phyloP scores from a whole-genome alignment of 2,113 vertebrate species.

The Silurus meridionalis region DNA sequence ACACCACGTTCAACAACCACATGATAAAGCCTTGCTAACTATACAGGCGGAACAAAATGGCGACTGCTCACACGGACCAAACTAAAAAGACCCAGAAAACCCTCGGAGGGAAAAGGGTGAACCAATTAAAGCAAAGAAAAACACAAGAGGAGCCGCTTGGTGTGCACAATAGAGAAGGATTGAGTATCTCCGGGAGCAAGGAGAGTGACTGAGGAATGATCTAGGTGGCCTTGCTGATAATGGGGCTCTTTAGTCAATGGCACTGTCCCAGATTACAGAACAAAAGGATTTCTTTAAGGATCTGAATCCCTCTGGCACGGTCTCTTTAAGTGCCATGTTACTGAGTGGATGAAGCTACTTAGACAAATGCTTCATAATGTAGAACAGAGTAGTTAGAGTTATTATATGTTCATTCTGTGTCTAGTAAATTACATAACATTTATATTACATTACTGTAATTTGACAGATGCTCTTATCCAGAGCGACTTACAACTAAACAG shows the following conservation, averaged over 20 bases:
- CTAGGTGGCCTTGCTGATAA: constrained; percentile 42
- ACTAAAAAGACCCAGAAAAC: constrained; percentile 36
- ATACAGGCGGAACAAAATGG: constrained; percentile 26
- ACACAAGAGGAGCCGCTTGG: constrained; percentile 37
- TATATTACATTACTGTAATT: too few relatives aligned
- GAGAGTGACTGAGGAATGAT: constrained; percentile 29
- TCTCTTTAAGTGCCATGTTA: constrained; percentile 45
- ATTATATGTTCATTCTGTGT: neutral
- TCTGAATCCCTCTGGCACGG: constrained; percentile 16
- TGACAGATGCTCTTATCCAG: too few relatives aligned
- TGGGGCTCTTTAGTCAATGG: constrained; percentile 30
- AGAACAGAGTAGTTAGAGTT: neutral
- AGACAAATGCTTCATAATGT: constrained; percentile 11
- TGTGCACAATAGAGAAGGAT: constrained; percentile 46
- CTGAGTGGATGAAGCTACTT: constrained; percentile 28
- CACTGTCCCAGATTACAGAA: constrained; percentile 50
- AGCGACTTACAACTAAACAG: too few relatives aligned
- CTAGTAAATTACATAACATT: too few relatives aligned
- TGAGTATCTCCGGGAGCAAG: constrained; percentile 37
- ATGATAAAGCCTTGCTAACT: constrained; percentile 44
- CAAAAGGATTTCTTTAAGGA: constrained; percentile 46
- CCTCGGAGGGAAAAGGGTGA: constrained; percentile 29
- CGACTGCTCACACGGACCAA: constrained; percentile 25
- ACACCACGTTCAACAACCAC: constrained; percentile 22
- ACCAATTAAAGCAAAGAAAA: constrained; percentile 34